phyloP scores from a whole-genome alignment of 2,888 invertebrate species.

The Hirudinaria manillensis region DNA sequence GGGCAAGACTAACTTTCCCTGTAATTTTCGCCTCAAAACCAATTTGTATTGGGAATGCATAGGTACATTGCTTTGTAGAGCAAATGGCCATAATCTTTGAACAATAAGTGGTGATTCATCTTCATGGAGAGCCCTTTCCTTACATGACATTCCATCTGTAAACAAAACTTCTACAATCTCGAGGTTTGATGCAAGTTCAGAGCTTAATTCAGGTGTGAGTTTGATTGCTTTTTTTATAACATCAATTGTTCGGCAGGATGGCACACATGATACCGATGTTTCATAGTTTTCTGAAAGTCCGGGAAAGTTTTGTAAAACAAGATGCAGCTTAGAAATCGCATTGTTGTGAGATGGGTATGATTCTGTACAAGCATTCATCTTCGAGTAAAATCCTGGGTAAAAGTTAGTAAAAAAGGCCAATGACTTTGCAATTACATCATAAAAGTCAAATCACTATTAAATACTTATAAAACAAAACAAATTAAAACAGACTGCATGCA shows the following conservation, averaged over 20 bases:
- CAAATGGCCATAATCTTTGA: conserved; percentile 23
- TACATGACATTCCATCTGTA: conserved; percentile 22
- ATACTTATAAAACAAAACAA: too few species aligned
- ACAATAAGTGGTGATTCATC: conserved; percentile 23
- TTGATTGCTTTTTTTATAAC: conserved; percentile 4
- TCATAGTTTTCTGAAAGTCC: not conserved
- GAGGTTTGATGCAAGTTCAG: not conserved
- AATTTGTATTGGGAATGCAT: conserved; percentile 19
- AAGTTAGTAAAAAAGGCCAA: too few species aligned
- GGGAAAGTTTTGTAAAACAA: not conserved
- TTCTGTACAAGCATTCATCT: too few species aligned
- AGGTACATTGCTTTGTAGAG: not conserved
- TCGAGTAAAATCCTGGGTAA: too few species aligned
- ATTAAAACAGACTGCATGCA: too few species aligned
- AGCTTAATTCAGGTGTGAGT: conserved; percentile 1
- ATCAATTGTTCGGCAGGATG: not conserved
- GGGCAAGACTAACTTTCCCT: not conserved
- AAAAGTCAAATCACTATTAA: too few species aligned
- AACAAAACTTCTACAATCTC: conserved; percentile 28
- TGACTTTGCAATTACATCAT: too few species aligned
- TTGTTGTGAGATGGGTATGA: not conserved
- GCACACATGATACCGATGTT: not conserved
- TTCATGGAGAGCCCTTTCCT: conserved; percentile 21
- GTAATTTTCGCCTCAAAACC: conserved; percentile 25
- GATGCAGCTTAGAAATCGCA: not conserved